Conservation (phyloP, 35 echinoderm and acorn worm species). For the Apostichopus californicus region DNA sequence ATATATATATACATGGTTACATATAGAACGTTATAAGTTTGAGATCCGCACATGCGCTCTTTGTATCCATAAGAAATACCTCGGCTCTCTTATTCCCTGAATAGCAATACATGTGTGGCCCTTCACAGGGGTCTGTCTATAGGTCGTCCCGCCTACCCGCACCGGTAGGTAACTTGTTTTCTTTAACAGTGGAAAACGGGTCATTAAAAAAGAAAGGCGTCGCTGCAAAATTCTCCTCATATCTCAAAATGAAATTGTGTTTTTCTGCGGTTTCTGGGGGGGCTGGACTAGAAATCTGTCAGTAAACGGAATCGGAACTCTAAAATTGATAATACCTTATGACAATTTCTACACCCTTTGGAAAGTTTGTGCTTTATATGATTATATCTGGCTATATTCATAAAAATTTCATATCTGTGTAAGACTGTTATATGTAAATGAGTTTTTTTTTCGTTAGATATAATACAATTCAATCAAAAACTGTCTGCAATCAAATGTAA, state of each 20-base stretch:
- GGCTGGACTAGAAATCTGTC: not conserved
- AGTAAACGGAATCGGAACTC: not conserved
- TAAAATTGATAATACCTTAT: not conserved
- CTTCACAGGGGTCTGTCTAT: constrained; percentile 17
- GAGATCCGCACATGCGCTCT: not conserved
- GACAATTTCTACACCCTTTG: not conserved
- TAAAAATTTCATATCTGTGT: too few species aligned
- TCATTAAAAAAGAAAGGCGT: constrained; percentile 31
- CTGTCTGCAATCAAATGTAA: too few species aligned
- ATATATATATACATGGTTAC: not conserved
- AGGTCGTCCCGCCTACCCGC: not conserved
- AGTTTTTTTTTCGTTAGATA: too few species aligned
- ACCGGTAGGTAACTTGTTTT: constrained; percentile 26
- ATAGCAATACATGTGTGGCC: constrained; percentile 42
- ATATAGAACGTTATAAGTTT: not conserved
- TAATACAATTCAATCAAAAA: too few species aligned
- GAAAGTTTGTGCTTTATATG: not conserved
- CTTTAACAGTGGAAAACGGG: constrained; percentile 47
- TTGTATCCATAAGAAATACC: not conserved
- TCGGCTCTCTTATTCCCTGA: not conserved
- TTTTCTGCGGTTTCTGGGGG: not conserved
- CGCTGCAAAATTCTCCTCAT: not conserved
- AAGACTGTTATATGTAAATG: too few species aligned
- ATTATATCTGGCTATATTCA: not conserved
- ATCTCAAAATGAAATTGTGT: constrained; percentile 9